Conservation (phyloP, 2,797 vertebrate genomes). For the Microctenopoma lineatum region DNA sequence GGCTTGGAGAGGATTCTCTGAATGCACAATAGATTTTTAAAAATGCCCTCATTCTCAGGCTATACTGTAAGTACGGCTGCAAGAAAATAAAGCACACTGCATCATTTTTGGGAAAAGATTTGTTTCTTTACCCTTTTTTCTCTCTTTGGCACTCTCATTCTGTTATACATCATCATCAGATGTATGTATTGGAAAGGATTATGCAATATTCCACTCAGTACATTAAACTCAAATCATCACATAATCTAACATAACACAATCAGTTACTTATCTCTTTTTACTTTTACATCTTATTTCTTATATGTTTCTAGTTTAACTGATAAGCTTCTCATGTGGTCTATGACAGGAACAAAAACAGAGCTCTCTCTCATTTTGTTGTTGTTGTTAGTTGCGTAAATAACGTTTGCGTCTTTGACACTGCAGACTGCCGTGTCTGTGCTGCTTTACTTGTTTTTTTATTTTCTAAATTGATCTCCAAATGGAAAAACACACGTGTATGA, state of each 20-base stretch:
- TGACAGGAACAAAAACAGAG: constrained; percentile 21
- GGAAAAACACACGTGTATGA: background rate
- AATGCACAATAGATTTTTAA: constrained; percentile 18
- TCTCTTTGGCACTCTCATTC: background rate
- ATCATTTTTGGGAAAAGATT: background rate
- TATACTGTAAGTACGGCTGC: constrained; percentile 8
- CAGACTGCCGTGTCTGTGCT: background rate
- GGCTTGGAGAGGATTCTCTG: constrained; percentile 11
- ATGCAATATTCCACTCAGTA: background rate
- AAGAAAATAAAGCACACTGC: constrained; percentile 6
- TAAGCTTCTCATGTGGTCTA: background rate
- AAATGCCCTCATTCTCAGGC: constrained; percentile 17
- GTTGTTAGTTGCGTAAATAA: too few relatives aligned
- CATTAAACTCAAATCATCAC: constrained; percentile 1
- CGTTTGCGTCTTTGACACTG: background rate
- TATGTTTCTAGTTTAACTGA: constrained; percentile 21
- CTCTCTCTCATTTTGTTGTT: too few relatives aligned
- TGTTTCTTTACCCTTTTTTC: background rate
- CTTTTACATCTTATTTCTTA: too few relatives aligned
- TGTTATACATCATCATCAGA: background rate
- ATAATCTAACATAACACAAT: background rate
- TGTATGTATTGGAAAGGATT: background rate
- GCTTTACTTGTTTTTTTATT: background rate
- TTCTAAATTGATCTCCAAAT: background rate
- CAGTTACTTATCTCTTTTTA: too few relatives aligned